A percentile compares a stretch with the other conserved stretches of the same genome.
Evolutionary conservation across 1,140 invertebrate species (phyloP).

Genomic region (Leguminivora glycinivorella): DNA sequence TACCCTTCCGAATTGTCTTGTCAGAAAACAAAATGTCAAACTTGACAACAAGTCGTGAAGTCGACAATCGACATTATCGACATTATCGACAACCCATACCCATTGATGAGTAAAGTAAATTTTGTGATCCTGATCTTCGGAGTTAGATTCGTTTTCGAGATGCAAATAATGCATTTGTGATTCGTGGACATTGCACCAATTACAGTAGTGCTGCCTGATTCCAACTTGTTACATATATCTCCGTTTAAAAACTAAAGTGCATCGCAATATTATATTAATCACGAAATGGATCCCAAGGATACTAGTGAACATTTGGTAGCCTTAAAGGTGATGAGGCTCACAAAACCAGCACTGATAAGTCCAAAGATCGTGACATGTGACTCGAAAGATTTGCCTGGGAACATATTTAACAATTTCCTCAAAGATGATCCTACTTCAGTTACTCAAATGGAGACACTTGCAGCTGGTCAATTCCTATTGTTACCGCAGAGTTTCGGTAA

Average conservation of each 20-base stretch:
- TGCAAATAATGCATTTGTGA: background rate
- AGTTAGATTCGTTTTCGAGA: no score
- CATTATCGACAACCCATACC: no score
- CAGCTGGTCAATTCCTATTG: conserved; percentile 92
- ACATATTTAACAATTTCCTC: conserved; percentile 87
- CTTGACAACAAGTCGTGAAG: no score
- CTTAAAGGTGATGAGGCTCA: conserved; percentile 94
- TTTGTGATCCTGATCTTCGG: no score
- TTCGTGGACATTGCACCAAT: background rate
- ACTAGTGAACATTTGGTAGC: conserved; percentile 73
- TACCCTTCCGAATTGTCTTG: background rate
- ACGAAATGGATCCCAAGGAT: conserved; percentile 74
- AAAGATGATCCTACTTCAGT: conserved; percentile 89
- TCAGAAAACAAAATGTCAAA: no score
- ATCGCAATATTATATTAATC: background rate
- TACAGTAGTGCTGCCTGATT: background rate
- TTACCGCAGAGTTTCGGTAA: conserved; percentile 97
- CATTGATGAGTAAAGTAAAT: no score
- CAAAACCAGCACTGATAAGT: conserved; percentile 90
- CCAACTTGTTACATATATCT: background rate
- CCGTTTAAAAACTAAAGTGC: background rate
- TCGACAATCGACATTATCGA: no score
- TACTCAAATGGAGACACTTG: conserved; percentile 88
- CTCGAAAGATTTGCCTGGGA: conserved; percentile 89
- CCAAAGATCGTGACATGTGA: conserved; percentile 90